Evolutionary conservation across 2,888 invertebrate genomes (phyloP).

Genomic region (Cryptocephalus primarius): DNA sequence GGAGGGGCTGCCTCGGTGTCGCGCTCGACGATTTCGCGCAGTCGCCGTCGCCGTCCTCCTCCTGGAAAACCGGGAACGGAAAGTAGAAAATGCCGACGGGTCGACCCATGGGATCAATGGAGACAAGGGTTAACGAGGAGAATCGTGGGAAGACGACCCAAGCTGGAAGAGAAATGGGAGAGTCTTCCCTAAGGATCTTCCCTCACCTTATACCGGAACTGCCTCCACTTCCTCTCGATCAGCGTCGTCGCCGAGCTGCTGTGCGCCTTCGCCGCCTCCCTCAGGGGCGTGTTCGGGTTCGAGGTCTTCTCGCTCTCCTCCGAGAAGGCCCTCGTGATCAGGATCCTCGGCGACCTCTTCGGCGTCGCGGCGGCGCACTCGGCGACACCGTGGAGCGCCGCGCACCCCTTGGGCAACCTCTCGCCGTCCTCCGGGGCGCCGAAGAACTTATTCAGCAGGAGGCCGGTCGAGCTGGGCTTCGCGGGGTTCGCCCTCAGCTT

Average conservation of each 20-base stretch:
- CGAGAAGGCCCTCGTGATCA: slow-evolving; percentile 62
- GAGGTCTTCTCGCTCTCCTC: slow-evolving; percentile 56
- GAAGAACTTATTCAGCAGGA: slow-evolving; percentile 49
- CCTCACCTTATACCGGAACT: slow-evolving; percentile 22
- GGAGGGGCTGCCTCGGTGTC: slow-evolving; percentile 25
- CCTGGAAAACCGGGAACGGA: slow-evolving; percentile 19
- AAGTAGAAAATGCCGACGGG: not conserved
- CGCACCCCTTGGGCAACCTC: slow-evolving; percentile 19
- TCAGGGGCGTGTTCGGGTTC: slow-evolving; percentile 31
- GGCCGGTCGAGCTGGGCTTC: slow-evolving; percentile 40
- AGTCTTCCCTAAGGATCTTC: too few species aligned
- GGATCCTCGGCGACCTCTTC: slow-evolving; percentile 51
- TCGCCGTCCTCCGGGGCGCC: slow-evolving; percentile 27
- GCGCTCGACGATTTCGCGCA: slow-evolving; percentile 13
- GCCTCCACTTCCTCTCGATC: slow-evolving; percentile 35
- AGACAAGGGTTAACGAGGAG: too few species aligned
- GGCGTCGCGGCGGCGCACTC: slow-evolving; percentile 17
- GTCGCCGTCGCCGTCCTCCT: slow-evolving; percentile 26
- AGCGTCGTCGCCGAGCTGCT: slow-evolving; percentile 36
- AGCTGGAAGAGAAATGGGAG: too few species aligned
- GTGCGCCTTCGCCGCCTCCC: slow-evolving; percentile 31
- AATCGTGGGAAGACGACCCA: too few species aligned
- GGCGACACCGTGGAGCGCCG: slow-evolving; percentile 24
- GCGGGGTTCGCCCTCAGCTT: slow-evolving; percentile 23
- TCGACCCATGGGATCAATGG: too few species aligned